phyloP scores from a whole-genome alignment of 2,888 invertebrate genomes.

The Synergus japonicus region DNA sequence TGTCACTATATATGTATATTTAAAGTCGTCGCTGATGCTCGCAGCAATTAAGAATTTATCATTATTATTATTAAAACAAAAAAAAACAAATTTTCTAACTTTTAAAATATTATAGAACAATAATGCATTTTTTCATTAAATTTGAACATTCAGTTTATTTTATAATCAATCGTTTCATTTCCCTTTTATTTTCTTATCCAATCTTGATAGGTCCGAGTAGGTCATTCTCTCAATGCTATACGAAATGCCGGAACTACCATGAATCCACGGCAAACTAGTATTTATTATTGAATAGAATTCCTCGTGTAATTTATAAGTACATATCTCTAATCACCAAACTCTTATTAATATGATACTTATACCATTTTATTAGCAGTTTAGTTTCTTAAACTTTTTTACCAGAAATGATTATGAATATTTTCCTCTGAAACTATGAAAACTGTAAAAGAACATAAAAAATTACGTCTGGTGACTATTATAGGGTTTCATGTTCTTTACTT shows the following conservation, averaged over 20 bases:
- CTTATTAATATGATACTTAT: not conserved
- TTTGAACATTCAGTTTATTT: no score
- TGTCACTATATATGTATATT: not conserved
- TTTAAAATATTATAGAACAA: not conserved
- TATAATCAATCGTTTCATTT: not conserved
- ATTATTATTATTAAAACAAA: not conserved
- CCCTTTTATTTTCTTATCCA: not conserved
- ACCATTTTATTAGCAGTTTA: no score
- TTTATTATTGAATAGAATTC: not conserved
- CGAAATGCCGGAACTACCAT: not conserved
- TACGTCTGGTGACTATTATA: no score
- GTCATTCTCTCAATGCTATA: not conserved
- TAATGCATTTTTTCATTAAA: not conserved
- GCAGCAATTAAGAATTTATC: not conserved
- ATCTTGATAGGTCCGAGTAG: not conserved
- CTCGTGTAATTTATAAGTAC: not conserved
- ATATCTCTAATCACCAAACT: not conserved
- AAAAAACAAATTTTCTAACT: not conserved
- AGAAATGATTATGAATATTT: no score
- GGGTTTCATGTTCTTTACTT: no score
- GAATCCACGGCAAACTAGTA: constrained; percentile 13
- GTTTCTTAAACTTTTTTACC: no score
- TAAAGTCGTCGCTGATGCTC: no score
- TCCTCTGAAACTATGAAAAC: no score
- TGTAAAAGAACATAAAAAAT: no score